Percentiles rank a stretch among this genome's conserved stretches.
Conservation (phyloP, 2,113 vertebrate genomes). For the Lates calcarifer region DNA sequence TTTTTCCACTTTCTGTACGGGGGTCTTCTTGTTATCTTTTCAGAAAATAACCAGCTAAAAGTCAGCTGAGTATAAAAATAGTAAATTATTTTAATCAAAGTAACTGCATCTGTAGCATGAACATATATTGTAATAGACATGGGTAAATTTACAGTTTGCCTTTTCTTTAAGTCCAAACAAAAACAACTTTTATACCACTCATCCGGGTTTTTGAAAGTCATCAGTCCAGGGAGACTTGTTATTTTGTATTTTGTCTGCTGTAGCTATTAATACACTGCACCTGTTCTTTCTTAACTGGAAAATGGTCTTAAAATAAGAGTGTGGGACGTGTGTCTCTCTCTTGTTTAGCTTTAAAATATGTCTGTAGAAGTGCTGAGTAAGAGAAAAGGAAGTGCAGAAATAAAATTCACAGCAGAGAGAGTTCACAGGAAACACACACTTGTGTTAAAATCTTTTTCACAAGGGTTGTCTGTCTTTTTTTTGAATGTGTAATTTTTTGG, state of each 20-base stretch:
- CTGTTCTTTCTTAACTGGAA: constrained; percentile 60
- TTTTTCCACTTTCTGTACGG: constrained; percentile 56
- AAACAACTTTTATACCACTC: constrained; percentile 50
- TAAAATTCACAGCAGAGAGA: not conserved
- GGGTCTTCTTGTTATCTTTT: constrained; percentile 32
- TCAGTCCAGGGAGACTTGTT: constrained; percentile 32
- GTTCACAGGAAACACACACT: constrained; percentile 22
- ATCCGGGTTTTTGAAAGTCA: not conserved
- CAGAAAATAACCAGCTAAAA: constrained; percentile 43
- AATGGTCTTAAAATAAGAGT: constrained; percentile 55
- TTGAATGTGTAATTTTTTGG: constrained; percentile 64
- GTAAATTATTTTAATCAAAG: constrained; percentile 73
- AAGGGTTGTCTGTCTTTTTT: constrained; percentile 52
- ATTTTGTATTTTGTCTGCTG: constrained; percentile 72
- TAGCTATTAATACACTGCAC: constrained; percentile 68
- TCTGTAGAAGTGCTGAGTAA: not conserved
- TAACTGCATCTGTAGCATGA: constrained; percentile 31
- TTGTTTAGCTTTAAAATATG: constrained; percentile 34
- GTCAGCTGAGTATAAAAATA: constrained; percentile 25
- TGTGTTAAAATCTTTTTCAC: constrained; percentile 54
- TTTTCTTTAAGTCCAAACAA: constrained; percentile 23
- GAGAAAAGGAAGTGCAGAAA: not conserved
- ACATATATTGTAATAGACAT: constrained; percentile 20
- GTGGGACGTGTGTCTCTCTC: constrained; percentile 1
- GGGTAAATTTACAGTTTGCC: constrained; percentile 4